Evolutionary conservation across 2,888 invertebrate species (phyloP), one percentile per base, ranked within the genome.

Genomic region (Platypus cylindrus): DNA sequence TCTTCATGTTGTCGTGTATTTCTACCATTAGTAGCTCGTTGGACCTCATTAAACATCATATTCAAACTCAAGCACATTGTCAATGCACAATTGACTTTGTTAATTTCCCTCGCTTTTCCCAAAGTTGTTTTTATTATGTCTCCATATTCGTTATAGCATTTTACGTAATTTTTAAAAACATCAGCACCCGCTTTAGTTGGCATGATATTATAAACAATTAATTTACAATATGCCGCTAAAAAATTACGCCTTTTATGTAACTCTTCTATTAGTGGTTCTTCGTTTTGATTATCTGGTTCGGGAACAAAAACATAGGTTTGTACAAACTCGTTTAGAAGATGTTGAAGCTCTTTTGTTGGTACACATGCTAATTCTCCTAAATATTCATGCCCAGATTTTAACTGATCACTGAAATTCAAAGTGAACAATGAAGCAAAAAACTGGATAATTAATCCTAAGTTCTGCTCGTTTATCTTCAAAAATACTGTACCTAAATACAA

Each of bases 121-220:
- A 99, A 66, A 7, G 97, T 94, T 20, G 90, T 84, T 66, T 99
- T 99, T 47, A 98, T 83, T 32, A 97, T 95, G 63, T 97, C 97
- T 31, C 97, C 95, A 64, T 94, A 97, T 64, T 97, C 94, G 59
- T 93, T 91, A 65, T 94, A 94, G 60, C 89, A 94, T 78, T 89
- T 91, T 40, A 94, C 90, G 62, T 98, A 98, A 60, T 95, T 89
- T 60, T 93, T 91, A 64, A 98, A 94, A 37, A 98, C 83, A 58
- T 90, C 87, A 0, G 93, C 85, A 4, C 48, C 93, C 49, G 85
- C 74, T 56, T 83, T 78, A 2, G 94, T 86, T 17, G 89, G 90
- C 61, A 97, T 76, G 48, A 95, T 86, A 60, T 95, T 97, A 68
- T 97, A 97, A 33, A 97, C 91, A 50, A 97, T 84, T 30, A 99